Evolutionary conservation across 2,888 invertebrate genomes (phyloP).

Genomic region (Sipha maydis): DNA sequence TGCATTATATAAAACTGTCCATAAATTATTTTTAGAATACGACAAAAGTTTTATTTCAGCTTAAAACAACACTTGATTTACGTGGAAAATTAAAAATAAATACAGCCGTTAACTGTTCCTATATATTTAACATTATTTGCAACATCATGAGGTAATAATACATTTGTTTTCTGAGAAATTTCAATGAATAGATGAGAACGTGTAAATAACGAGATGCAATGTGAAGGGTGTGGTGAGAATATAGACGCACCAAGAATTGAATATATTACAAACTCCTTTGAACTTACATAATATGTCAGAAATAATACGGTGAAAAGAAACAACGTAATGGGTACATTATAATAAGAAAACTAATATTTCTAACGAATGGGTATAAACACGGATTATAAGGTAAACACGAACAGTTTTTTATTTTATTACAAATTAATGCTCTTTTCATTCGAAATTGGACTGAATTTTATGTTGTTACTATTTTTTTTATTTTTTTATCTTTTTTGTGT

Average conservation of each 20-base stretch:
- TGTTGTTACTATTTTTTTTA: too few relatives aligned
- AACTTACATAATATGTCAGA: neutral
- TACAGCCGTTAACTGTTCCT: too few relatives aligned
- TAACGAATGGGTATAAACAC: neutral
- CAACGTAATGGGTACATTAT: neutral
- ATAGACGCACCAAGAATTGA: slow-evolving; percentile 9
- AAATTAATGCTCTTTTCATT: too few relatives aligned
- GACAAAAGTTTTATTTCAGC: neutral
- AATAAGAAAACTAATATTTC: neutral
- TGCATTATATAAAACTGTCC: neutral
- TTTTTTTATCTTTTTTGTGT: too few relatives aligned
- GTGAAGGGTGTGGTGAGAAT: neutral
- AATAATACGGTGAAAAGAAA: slow-evolving; percentile 1
- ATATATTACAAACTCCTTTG: slow-evolving; percentile 27
- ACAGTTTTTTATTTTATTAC: neutral
- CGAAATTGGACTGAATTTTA: too few relatives aligned
- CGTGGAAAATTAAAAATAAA: slow-evolving; percentile 1
- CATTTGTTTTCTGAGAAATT: neutral
- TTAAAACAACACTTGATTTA: neutral
- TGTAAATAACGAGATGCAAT: slow-evolving; percentile 22
- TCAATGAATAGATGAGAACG: neutral
- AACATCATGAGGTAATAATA: neutral
- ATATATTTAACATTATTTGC: neutral
- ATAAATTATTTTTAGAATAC: neutral
- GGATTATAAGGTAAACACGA: slow-evolving; percentile 3